Conservation (phyloP, 2,797 vertebrate species). For the Nyctalus aviator region DNA sequence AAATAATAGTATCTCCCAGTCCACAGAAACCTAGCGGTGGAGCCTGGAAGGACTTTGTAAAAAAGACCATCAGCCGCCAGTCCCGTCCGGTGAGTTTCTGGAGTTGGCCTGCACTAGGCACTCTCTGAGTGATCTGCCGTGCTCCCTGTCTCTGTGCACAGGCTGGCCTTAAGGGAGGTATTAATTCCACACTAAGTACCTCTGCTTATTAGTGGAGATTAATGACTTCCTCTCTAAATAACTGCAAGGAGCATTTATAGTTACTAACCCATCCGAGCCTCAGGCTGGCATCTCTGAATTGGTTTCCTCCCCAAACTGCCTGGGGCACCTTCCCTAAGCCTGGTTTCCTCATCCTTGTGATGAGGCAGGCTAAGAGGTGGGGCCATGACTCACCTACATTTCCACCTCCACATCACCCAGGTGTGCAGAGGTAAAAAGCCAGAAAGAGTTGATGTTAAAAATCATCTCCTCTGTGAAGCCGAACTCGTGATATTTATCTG, state of each 20-base stretch:
- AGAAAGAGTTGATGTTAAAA: neutral
- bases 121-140: neutral
- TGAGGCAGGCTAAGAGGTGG: neutral
- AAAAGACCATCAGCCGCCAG: neutral
- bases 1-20: neutral
- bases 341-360: neutral
- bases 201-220: slow-evolving; percentile 32
- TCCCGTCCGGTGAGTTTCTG: neutral
- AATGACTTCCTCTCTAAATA: slow-evolving; percentile 52
- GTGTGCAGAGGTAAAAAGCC: slow-evolving; percentile 14
- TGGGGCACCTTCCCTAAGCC: neutral
- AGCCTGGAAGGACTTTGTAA: neutral
- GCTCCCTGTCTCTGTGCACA: neutral
- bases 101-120: neutral
- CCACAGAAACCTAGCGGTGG: neutral
- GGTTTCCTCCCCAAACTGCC: neutral
- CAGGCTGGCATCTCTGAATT: neutral
- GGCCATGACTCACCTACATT: neutral
- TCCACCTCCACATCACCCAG: neutral
- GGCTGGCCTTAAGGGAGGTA: neutral
- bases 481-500: neutral
- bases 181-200: slow-evolving; percentile 53
- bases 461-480: neutral
- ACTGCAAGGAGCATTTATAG: slow-evolving; percentile 16
- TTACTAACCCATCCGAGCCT: neutral